phyloP scores from a whole-genome alignment of 2,113 vertebrate genomes.

The Climacteris rufus region DNA sequence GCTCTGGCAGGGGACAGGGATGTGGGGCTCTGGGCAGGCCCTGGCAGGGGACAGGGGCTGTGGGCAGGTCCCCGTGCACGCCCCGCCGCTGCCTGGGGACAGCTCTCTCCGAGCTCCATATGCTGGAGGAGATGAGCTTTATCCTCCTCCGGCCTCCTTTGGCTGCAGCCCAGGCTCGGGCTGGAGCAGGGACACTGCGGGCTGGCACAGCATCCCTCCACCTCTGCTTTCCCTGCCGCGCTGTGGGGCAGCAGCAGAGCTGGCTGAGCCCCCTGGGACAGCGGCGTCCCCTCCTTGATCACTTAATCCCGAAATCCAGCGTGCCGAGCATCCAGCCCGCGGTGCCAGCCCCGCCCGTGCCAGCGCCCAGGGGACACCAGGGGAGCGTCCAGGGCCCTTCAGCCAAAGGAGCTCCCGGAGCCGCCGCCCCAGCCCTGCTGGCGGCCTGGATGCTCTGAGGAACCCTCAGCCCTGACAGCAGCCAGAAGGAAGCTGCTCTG shows the following conservation, averaged over 20 bases:
- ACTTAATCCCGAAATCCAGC: neutral
- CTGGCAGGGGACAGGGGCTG: neutral
- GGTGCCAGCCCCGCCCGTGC: neutral
- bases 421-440: neutral
- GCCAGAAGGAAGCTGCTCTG: neutral
- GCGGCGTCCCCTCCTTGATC: fast-evolving
- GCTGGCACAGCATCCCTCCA: neutral
- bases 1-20: neutral
- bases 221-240: neutral
- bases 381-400: fast-evolving
- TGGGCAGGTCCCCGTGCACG: neutral
- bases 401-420: neutral
- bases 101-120: neutral
- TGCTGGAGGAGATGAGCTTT: neutral
- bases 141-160: neutral
- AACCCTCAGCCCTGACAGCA: neutral
- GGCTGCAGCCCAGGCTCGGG: neutral
- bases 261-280: fast-evolving
- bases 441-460: neutral
- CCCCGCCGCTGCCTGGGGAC: neutral
- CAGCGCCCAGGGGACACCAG: neutral
- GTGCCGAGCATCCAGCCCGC: fast-evolving
- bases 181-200: fast-evolving
- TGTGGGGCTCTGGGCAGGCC: neutral
- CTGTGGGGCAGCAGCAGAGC: neutral